These are phyloP conservation scores for Pentalonia nigronervosa DNA, from an alignment of 1,140 invertebrate genomes.

Conservation along the genomic window DNA sequence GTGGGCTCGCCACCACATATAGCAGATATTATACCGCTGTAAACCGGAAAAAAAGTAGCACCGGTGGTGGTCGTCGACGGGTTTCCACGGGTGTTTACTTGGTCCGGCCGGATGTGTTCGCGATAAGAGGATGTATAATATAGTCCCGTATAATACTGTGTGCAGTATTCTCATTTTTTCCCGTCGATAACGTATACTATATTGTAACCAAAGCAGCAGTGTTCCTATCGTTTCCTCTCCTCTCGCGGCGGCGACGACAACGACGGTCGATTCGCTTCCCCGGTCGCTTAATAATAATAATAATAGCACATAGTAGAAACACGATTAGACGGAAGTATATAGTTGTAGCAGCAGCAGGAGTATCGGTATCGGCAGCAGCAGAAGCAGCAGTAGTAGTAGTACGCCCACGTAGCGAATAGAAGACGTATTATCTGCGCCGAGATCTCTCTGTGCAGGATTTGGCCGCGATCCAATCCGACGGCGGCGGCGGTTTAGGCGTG, in stretches of 20 bases:
- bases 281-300: not conserved
- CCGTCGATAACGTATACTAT: not conserved
- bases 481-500: not conserved
- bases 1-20: not conserved
- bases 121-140: not conserved
- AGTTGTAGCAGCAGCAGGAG: not conserved
- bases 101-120: not conserved
- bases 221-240: not conserved
- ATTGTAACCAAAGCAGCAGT: not conserved
- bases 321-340: not conserved
- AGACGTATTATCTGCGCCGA: not conserved
- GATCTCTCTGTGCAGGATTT: not conserved
- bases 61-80: not conserved
- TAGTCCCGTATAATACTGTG: not conserved
- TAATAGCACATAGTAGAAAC: not conserved
- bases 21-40: not conserved
- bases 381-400: not conserved
- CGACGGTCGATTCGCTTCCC: not conserved
- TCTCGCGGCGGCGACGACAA: no score
- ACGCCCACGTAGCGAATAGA: conserved; percentile 15
- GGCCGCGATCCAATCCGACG: not conserved
- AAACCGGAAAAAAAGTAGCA: conserved; percentile 12
- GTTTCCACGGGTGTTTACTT: not conserved
- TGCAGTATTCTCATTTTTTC: not conserved
- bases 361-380: no score